phyloP scores from a whole-genome alignment of 2,113 vertebrate species.

The Oryzias celebensis region DNA sequence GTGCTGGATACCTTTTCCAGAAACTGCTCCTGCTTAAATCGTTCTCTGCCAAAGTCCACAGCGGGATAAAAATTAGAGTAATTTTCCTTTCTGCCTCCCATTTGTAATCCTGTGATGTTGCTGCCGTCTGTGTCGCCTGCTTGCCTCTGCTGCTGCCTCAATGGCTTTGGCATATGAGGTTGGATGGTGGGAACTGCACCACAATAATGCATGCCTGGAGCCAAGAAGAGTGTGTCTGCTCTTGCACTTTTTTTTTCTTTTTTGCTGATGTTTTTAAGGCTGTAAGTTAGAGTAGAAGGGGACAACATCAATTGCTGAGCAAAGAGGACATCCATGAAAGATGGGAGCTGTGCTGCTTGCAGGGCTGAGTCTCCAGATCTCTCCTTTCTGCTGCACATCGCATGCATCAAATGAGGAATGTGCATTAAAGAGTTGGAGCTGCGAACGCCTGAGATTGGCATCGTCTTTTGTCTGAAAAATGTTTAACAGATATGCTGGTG shows the following conservation, averaged over 20 bases:
- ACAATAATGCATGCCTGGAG: constrained; percentile 17
- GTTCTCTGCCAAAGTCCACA: constrained; percentile 33
- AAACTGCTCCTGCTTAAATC: background rate
- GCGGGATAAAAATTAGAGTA: constrained; percentile 33
- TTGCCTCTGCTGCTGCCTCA: constrained; percentile 17
- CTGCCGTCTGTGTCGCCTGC: constrained; percentile 20
- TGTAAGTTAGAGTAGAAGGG: constrained; percentile 10
- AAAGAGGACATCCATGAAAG: constrained; percentile 8
- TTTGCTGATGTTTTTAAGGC: constrained; percentile 32
- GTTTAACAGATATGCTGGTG: constrained; percentile 7
- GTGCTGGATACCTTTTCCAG: constrained; percentile 30
- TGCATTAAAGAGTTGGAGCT: constrained; percentile 15
- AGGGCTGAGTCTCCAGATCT: constrained; percentile 13
- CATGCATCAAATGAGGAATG: constrained; percentile 22
- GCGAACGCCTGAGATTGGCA: constrained; percentile 16
- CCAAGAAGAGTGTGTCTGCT: constrained; percentile 17
- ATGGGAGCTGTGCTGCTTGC: constrained; percentile 1
- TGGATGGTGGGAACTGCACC: constrained; percentile 1
- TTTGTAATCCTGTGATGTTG: constrained; percentile 49
- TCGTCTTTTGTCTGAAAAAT: constrained; percentile 4
- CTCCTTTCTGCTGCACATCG: constrained; percentile 14
- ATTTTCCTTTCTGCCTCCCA: constrained; percentile 24
- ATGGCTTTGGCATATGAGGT: constrained; percentile 27
- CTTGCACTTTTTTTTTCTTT: constrained; percentile 24
- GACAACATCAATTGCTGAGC: constrained; percentile 14